Conservation (phyloP, 2,888 invertebrate genomes). For the Folsomia candida region DNA sequence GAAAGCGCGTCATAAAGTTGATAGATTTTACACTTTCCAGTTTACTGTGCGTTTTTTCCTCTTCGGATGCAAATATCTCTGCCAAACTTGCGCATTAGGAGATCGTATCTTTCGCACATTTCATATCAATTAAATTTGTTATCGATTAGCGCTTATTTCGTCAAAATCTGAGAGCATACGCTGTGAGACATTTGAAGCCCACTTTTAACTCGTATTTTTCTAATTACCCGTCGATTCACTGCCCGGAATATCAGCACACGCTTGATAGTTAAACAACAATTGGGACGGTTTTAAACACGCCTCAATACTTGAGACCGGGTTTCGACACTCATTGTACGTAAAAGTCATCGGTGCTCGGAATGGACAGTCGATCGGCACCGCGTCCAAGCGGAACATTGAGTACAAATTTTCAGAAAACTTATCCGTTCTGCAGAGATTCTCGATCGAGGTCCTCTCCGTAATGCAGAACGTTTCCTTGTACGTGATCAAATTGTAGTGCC, state of each 20-base stretch:
- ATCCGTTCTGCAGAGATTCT: conserved; percentile 45
- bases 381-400: conserved; percentile 65
- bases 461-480: conserved; percentile 75
- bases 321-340: conserved; percentile 87
- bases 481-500: conserved; percentile 89
- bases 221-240: conserved; percentile 74
- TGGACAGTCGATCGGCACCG: conserved; percentile 84
- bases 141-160: no score
- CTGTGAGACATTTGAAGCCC: no score
- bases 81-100: no score
- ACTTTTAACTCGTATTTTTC: no score
- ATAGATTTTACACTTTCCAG: no score
- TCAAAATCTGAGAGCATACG: no score
- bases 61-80: no score
- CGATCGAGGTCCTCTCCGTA: conserved; percentile 42
- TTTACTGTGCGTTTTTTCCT: no score
- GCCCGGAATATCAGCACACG: conserved; percentile 89
- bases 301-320: conserved; percentile 86
- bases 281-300: conserved; percentile 90
- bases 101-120: no score
- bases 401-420: conserved; percentile 66
- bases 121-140: no score
- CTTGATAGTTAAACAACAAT: conserved; percentile 85
- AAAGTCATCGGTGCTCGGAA: conserved; percentile 85
- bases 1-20: no score